Percentiles rank a stretch among this genome's conserved stretches.
Evolutionary conservation across 2,888 invertebrate species (phyloP).

Genomic region (Clusia tigrina): DNA sequence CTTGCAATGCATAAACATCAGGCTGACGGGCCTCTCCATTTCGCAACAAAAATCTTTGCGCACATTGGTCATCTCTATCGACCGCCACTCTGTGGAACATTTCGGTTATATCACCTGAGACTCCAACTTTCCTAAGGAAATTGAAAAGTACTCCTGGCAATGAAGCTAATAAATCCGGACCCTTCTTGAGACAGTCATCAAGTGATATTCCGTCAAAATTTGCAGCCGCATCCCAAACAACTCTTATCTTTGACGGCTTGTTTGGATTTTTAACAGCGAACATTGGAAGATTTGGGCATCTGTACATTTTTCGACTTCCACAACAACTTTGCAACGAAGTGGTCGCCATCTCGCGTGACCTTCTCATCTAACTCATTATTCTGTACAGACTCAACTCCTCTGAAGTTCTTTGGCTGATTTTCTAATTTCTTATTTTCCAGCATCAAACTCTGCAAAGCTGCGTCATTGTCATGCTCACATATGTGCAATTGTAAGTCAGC

Average conservation of each 20-base stretch:
- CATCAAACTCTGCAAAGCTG: slow-evolving; percentile 30
- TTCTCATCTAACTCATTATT: too few species aligned
- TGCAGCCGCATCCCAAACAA: slow-evolving; percentile 53
- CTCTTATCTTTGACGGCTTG: slow-evolving; percentile 42
- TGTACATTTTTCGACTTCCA: slow-evolving; percentile 36
- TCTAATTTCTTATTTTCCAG: too few species aligned
- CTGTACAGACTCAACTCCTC: too few species aligned
- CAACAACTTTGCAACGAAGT: slow-evolving; percentile 34
- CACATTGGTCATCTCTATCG: slow-evolving; percentile 43
- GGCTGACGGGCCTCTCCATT: too few species aligned
- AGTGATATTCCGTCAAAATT: slow-evolving; percentile 39
- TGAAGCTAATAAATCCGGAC: slow-evolving; percentile 50
- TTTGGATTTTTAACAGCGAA: slow-evolving; percentile 40
- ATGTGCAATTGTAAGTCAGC: slow-evolving; percentile 24
- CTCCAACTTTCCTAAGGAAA: slow-evolving; percentile 50
- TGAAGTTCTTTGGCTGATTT: too few species aligned
- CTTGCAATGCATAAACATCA: slow-evolving; percentile 37
- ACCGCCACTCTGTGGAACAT: slow-evolving; percentile 47
- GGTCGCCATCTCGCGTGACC: slow-evolving; percentile 17
- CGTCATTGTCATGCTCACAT: slow-evolving; percentile 30
- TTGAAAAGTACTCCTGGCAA: slow-evolving; percentile 53
- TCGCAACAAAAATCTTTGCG: slow-evolving; percentile 51
- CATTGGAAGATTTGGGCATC: slow-evolving; percentile 43
- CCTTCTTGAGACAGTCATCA: slow-evolving; percentile 46
- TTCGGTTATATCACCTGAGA: slow-evolving; percentile 46